These are phyloP conservation scores for Misgurnus anguillicaudatus DNA, from an alignment of 2,113 vertebrate genomes.

Conservation along the genomic window DNA sequence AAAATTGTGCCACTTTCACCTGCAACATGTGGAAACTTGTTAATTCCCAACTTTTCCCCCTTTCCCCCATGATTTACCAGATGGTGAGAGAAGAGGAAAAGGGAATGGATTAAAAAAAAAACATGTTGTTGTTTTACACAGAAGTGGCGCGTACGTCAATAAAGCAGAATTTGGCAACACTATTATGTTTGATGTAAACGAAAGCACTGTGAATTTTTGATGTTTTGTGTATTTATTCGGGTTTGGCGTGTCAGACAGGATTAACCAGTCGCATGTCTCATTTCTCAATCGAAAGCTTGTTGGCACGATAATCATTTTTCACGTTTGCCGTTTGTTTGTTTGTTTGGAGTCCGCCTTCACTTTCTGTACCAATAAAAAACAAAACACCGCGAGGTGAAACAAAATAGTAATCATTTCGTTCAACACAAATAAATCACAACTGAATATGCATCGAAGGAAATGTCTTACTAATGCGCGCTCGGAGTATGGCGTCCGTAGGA, in stretches of 20 bases:
- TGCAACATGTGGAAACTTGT: slow-evolving; percentile 65
- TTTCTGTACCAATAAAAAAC: slow-evolving; percentile 29
- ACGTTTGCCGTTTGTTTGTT: slow-evolving; percentile 26
- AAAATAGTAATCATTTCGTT: slow-evolving; percentile 21
- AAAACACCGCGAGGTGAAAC: slow-evolving; percentile 21
- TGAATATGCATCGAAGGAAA: neutral
- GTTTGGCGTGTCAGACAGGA: slow-evolving; percentile 22
- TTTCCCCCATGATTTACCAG: slow-evolving; percentile 59
- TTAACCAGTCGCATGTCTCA: slow-evolving; percentile 36
- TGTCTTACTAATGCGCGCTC: neutral
- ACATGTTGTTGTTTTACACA: slow-evolving; percentile 40
- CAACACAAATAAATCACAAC: neutral
- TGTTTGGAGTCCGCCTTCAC: slow-evolving; percentile 37
- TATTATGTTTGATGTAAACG: slow-evolving; percentile 26
- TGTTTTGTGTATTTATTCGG: slow-evolving; percentile 27
- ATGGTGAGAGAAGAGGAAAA: slow-evolving; percentile 51
- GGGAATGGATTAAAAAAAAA: slow-evolving; percentile 33
- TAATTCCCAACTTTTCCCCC: slow-evolving; percentile 59
- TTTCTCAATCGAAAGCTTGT: slow-evolving; percentile 21
- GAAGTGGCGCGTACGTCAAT: slow-evolving; percentile 32
- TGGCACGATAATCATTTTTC: slow-evolving; percentile 18
- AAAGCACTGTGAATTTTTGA: neutral
- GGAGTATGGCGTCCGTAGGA: slow-evolving; percentile 25
- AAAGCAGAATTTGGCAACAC: slow-evolving; percentile 52
- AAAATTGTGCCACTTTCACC: slow-evolving; percentile 59